Conservation (phyloP, 2,888 invertebrate genomes). For the Harpagoxenus sublaevis region DNA sequence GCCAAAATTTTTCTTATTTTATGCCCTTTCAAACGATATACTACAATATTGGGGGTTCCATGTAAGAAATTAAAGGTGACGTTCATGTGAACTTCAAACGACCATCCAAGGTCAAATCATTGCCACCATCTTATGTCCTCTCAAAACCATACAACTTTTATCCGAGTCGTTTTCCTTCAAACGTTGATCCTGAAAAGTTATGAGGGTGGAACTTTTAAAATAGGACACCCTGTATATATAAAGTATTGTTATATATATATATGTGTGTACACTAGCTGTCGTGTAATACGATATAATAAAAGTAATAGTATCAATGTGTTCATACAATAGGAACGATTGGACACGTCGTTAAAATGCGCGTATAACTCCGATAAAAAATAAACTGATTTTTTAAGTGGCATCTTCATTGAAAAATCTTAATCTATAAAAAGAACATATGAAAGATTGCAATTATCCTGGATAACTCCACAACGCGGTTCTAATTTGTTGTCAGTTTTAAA, state of each 20-base stretch:
- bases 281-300: conserved; percentile 3
- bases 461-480: not conserved
- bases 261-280: not conserved
- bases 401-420: conserved; percentile 2
- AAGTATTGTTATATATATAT: not conserved
- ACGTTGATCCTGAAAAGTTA: too few relatives aligned
- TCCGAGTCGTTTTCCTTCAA: too few relatives aligned
- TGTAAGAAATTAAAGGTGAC: too few relatives aligned
- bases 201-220: too few relatives aligned
- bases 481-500: not conserved
- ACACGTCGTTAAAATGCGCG: conserved; percentile 16
- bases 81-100: too few relatives aligned
- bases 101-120: too few relatives aligned
- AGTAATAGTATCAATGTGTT: conserved; percentile 13
- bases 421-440: not conserved
- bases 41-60: too few relatives aligned
- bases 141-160: too few relatives aligned
- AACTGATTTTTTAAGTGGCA: not conserved
- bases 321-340: conserved; percentile 41
- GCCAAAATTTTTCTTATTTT: too few relatives aligned
- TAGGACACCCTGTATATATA: too few relatives aligned
- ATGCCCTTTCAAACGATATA: too few relatives aligned
- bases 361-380: conserved; percentile 7
- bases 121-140: too few relatives aligned
- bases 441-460: not conserved